Conservation (phyloP, 2,113 vertebrate species). For the Panurus biarmicus region DNA sequence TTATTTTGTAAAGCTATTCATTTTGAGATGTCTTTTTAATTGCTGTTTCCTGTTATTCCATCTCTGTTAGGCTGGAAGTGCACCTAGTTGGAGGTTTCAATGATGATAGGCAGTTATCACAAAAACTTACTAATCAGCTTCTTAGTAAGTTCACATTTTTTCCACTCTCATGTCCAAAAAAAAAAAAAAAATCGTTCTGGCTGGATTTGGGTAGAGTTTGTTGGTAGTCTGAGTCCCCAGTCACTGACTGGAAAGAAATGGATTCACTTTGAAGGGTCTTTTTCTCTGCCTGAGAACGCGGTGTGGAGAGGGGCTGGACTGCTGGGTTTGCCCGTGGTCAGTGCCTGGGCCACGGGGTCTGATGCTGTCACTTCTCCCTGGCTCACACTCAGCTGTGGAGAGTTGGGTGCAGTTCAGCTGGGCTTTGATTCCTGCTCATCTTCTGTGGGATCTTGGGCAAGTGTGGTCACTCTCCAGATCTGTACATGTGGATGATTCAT, state of each 20-base stretch:
- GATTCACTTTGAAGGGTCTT: not conserved
- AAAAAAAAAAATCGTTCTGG: not conserved
- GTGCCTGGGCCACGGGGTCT: not conserved
- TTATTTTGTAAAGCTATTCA: constrained; percentile 1
- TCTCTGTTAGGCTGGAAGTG: constrained; percentile 82
- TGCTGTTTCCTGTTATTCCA: constrained; percentile 39
- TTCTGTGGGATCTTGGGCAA: not conserved
- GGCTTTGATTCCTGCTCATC: not conserved
- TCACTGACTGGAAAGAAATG: not conserved
- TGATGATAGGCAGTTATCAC: constrained; percentile 87
- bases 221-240: not conserved
- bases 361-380: not conserved
- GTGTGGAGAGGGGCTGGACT: not conserved
- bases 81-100: constrained; percentile 95
- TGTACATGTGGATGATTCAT: not conserved
- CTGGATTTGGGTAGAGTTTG: not conserved
- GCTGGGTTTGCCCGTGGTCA: not conserved
- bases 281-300: not conserved
- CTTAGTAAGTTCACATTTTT: constrained; percentile 76
- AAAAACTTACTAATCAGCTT: constrained; percentile 86
- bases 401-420: not conserved
- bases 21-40: not conserved
- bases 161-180: constrained; percentile 6
- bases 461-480: not conserved
- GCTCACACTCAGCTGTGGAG: accelerated